Percentiles rank a stretch among this genome's conserved stretches.
Evolutionary conservation across 92 coral and sea anemone species (phyloP).

Genomic region (Blastomussa wellsi): DNA sequence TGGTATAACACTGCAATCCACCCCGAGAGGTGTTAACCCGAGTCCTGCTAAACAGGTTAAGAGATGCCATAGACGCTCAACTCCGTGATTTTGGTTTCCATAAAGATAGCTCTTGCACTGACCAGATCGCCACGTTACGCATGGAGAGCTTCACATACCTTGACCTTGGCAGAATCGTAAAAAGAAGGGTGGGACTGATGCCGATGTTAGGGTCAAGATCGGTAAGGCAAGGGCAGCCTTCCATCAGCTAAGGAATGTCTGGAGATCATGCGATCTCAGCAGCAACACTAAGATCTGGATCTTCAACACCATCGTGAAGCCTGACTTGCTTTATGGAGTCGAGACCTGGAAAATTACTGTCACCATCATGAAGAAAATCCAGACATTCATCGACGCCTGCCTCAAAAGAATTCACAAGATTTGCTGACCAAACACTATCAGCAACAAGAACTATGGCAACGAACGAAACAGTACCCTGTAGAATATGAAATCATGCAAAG

Average conservation of each 20-base stretch:
- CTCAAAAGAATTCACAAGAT: constrained; percentile 23
- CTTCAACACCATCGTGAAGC: constrained; percentile 3
- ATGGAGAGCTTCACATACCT: too few relatives aligned
- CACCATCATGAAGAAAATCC: constrained; percentile 12
- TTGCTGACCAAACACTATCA: constrained; percentile 13
- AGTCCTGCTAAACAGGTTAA: too few relatives aligned
- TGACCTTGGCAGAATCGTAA: too few relatives aligned
- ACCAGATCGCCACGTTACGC: too few relatives aligned
- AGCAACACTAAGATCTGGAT: too few relatives aligned
- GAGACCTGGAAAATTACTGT: constrained; percentile 1
- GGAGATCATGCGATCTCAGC: not conserved
- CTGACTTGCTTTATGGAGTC: not conserved
- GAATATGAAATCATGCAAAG: constrained; percentile 1
- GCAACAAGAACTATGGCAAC: constrained; percentile 16
- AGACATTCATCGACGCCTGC: constrained; percentile 36
- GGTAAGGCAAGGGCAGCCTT: not conserved
- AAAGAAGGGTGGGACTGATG: too few relatives aligned
- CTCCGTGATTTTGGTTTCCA: too few relatives aligned
- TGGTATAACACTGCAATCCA: too few relatives aligned
- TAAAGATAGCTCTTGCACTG: too few relatives aligned
- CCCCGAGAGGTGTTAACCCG: too few relatives aligned
- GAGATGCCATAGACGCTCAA: too few relatives aligned
- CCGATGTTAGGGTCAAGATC: too few relatives aligned
- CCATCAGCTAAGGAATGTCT: constrained; percentile 4
- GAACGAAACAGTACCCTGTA: constrained; percentile 2